phyloP scores from a whole-genome alignment of 1,140 invertebrate genomes.

The Vollenhovia emeryi region DNA sequence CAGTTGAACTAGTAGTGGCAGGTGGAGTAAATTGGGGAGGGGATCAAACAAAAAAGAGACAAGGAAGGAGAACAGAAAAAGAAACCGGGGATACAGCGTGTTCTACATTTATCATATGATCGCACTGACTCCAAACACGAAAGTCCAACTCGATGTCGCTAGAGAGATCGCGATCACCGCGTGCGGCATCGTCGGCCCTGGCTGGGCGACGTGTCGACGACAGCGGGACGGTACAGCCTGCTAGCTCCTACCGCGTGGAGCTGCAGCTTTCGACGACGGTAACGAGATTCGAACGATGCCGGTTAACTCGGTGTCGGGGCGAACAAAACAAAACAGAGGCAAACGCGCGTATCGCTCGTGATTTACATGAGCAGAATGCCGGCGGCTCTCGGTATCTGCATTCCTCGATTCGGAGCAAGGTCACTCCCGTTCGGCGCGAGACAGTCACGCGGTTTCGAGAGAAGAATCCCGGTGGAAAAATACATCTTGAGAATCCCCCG shows the following conservation, averaged over 20 bases:
- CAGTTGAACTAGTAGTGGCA: background rate
- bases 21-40: background rate
- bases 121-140: slow-evolving; percentile 55
- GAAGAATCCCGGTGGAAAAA: background rate
- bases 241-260: background rate
- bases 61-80: slow-evolving; percentile 73
- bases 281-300: background rate
- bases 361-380: slow-evolving; percentile 57
- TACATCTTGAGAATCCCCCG: background rate
- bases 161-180: slow-evolving; percentile 54
- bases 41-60: slow-evolving; percentile 54
- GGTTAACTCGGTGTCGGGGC: background rate
- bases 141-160: slow-evolving; percentile 59
- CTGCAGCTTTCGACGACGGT: background rate
- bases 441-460: background rate
- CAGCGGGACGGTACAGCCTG: background rate
- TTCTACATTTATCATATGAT: slow-evolving; percentile 83
- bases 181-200: slow-evolving; percentile 64
- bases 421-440: background rate
- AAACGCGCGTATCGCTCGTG: background rate
- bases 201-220: slow-evolving; percentile 41
- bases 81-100: slow-evolving; percentile 69
- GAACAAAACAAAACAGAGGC: slow-evolving; percentile 48
- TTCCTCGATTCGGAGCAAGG: background rate
- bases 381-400: background rate